Evolutionary conservation across 1,140 invertebrate genomes (phyloP).

Genomic region (Pseudachorutes palmiensis): DNA sequence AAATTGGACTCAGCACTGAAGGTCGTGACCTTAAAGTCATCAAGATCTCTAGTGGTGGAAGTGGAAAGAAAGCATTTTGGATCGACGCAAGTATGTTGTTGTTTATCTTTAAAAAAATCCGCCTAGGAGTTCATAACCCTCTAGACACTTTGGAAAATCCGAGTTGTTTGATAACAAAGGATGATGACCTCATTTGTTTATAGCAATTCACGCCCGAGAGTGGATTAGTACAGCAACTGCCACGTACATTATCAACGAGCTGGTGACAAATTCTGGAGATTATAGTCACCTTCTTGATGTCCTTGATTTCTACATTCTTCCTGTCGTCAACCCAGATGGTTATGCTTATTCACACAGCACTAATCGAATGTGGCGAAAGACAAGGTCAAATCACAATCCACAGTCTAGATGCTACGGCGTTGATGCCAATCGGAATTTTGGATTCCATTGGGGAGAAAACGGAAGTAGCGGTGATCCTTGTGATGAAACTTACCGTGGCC

Average conservation of each 20-base stretch:
- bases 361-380: slow-evolving; percentile 36
- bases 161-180: background rate
- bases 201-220: slow-evolving; percentile 50
- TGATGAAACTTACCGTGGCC: slow-evolving; percentile 45
- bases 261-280: slow-evolving; percentile 39
- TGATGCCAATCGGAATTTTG: slow-evolving; percentile 41
- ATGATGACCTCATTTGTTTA: background rate
- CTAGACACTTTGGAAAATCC: background rate
- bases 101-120: too few relatives aligned
- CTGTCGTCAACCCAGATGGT: slow-evolving; percentile 55
- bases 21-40: slow-evolving; percentile 43
- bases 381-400: slow-evolving; percentile 13
- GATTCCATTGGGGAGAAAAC: slow-evolving; percentile 51
- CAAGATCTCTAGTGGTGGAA: slow-evolving; percentile 41
- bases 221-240: slow-evolving; percentile 69
- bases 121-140: background rate
- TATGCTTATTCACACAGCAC: slow-evolving; percentile 40
- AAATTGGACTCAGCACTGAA: slow-evolving; percentile 45
- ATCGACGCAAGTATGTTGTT: slow-evolving; percentile 40
- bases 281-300: slow-evolving; percentile 38
- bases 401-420: slow-evolving; percentile 26
- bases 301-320: slow-evolving; percentile 50
- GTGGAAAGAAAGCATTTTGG: slow-evolving; percentile 41
- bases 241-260: slow-evolving; percentile 48
- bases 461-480: slow-evolving; percentile 59